phyloP scores from a whole-genome alignment of 37 sponge, comb jelly and placozoan species.

The Halisarca cf. caerulea region DNA sequence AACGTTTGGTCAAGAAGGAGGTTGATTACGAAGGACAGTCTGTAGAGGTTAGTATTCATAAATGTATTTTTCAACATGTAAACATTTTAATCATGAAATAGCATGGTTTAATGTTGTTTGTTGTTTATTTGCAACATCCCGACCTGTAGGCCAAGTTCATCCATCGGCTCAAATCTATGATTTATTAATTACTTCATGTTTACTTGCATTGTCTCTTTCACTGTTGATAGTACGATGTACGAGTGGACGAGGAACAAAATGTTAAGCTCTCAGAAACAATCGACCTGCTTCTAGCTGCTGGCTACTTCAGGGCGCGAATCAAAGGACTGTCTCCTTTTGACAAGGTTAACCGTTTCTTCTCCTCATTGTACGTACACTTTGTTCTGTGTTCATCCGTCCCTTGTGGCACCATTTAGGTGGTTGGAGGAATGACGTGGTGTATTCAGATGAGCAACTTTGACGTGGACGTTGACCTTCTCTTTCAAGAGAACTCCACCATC shows the following conservation, averaged over 20 bases:
- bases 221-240: conserved; percentile 69
- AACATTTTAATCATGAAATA: too few species aligned
- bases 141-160: too few species aligned
- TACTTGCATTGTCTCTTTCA: not conserved
- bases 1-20: conserved; percentile 71
- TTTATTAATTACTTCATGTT: too few species aligned
- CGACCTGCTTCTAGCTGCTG: conserved; percentile 93
- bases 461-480: conserved; percentile 95
- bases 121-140: too few species aligned
- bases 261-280: conserved; percentile 86
- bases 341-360: conserved; percentile 60
- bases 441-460: conserved; percentile 91
- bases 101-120: too few species aligned
- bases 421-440: conserved; percentile 99
- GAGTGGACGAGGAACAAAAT: conserved; percentile 96
- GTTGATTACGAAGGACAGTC: conserved; percentile 74
- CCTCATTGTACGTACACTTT: not conserved
- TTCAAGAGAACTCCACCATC: conserved; percentile 98
- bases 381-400: not conserved
- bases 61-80: not conserved
- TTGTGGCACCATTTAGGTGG: conserved; percentile 52
- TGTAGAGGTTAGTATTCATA: conserved; percentile 46
- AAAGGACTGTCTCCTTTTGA: conserved; percentile 96
- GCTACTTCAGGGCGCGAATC: conserved; percentile 97
- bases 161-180: too few species aligned